Evolutionary conservation across 2,113 vertebrate species (phyloP).

Genomic region (Anguilla rostrata): DNA sequence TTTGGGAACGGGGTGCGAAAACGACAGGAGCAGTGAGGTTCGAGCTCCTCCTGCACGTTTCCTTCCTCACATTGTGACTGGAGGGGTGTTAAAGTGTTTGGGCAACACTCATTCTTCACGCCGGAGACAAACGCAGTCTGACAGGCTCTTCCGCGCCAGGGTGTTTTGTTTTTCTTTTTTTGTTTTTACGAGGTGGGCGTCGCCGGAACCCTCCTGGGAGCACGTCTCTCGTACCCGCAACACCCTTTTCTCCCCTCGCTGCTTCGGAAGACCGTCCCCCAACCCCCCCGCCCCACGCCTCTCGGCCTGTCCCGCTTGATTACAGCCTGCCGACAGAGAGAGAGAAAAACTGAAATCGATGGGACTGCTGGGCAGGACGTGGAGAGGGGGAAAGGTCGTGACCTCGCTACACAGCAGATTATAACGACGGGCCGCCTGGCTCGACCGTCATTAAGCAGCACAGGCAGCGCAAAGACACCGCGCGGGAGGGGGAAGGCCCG

Average conservation of each 20-base stretch:
- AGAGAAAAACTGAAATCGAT: not conserved
- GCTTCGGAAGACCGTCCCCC: not conserved
- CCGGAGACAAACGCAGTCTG: not conserved
- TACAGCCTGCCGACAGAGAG: no score
- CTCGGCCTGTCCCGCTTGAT: not conserved
- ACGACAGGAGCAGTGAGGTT: not conserved
- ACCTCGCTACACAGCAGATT: not conserved
- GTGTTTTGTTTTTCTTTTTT: not conserved
- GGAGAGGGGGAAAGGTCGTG: not conserved
- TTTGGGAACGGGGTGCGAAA: not conserved
- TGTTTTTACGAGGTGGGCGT: no score
- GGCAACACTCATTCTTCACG: constrained; percentile 12
- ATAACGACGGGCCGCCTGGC: not conserved
- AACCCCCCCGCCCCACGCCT: not conserved
- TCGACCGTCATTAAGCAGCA: not conserved
- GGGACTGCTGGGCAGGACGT: not conserved
- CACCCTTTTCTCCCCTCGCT: not conserved
- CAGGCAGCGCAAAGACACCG: not conserved
- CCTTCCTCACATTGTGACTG: constrained; percentile 14
- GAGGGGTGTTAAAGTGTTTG: not conserved
- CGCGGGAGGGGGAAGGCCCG: no score
- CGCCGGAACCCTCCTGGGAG: not conserved
- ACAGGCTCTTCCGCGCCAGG: not conserved
- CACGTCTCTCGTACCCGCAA: not conserved
- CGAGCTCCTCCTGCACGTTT: not conserved